Evolutionary conservation across 2,888 invertebrate genomes (phyloP), one percentile per base, ranked within the genome.

Genomic region (Drosophila differens): DNA sequence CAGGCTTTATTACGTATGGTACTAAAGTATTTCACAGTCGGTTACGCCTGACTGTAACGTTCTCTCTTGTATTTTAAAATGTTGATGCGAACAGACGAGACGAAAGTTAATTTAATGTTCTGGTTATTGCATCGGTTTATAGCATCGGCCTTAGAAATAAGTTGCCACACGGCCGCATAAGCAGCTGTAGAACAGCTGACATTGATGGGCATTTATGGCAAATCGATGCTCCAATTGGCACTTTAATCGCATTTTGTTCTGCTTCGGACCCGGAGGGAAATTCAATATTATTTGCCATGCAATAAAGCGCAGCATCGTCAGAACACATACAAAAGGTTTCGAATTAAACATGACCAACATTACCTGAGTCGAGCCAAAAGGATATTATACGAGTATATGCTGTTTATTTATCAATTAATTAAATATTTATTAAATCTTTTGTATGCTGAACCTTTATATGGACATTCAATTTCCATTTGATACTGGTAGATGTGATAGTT

Each of bases 111-210:
- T 65, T 51, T 74, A 65, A 69, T 74, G 87, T 82, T 51, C 79
- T 60, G 84, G 62, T 84, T 86, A 81, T 85, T 85, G 81, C 71
- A 83, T 80, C 65, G 76, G 70, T 82, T 73, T 79, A 82, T 70
- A 64, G 32, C 49, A 57, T n/a, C 62, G 25, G 65, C 57, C 39
- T 54, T 70, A 70, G 58, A 30, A 14, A 33, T 52, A 32, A 57
- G 19, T 54, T 59, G 66, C 55, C 65, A 44, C 28, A 25, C 9
- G n/a, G 39, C n/a, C 57, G 28, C 57, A 63, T 57, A 33, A 19
- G 49, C 64, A 71, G 55, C 66, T 61, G 61, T 61, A 47, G 25
- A 30, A 66, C 74, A 47, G 35, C 47, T 39, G 53, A 10, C 44
- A 65, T 54, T 74, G 62, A 70, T 75, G 59, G 52, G 49, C 76